Base-by-base conservation (phyloP, 1,140 invertebrate genomes). In the Agrypnia vestita region DNA sequence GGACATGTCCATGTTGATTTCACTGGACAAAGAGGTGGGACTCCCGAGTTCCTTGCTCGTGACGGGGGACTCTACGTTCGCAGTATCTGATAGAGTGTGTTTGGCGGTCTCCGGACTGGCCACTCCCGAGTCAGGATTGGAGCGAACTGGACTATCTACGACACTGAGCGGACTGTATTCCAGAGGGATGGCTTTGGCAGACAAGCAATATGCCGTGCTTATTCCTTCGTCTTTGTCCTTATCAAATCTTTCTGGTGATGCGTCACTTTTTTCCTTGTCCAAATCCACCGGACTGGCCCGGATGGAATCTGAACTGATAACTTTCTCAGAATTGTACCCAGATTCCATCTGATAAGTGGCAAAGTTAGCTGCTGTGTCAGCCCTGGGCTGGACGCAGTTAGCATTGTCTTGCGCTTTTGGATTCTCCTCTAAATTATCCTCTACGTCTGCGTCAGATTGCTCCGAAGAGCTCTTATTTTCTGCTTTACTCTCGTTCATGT, bases 401-500 rank as follows among this genome's bases (percentile, higher is more conserved):
- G 86, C 83, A 0, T 84, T 83, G 62, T 78, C 46, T 0, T 83
- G 79, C 13, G 82, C 83, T 51, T 90, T 89, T 0, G 88, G 87
- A 47, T 88, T 88, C 51, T 92, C 92, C 82, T 94, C 93, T 4
- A 93, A 86, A 84, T 96, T 96, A 84, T 96, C 95, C 87, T 96
- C 95, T 0, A 96, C 90, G 84, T 96, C 95, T 0, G 95, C 94
- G 85, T 95, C 94, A 9, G 93, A 95, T 75, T 91, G 90, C 84
- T 93, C 92, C 0, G 91, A 92, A 1, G 91, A 92, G 0, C 90
- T 91, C 82, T 91, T 91, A 49, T 88, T 89, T 46, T 90, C 89
- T 12, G 55, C 10, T 79, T 80, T 80, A 59, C 56, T 74, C 12
- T 80, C 82, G 47, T 61, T 69, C 0, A 21, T 25, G 59, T 83